Evolutionary conservation across 2,888 invertebrate genomes (phyloP), one percentile per base, ranked within the genome.

Genomic region (Linnaemya tessellans): DNA sequence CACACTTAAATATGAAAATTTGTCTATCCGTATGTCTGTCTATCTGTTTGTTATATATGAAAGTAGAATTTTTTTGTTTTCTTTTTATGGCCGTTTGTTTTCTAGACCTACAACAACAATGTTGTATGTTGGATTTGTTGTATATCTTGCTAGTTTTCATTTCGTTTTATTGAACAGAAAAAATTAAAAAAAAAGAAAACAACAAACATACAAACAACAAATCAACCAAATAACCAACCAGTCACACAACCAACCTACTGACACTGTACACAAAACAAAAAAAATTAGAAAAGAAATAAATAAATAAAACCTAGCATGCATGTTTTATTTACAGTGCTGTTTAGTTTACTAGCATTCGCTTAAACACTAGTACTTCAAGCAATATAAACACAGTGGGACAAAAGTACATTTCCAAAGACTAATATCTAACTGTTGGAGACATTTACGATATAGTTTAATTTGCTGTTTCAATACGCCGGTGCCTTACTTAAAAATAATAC

Each of bases 1-100:
- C 82, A 85, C 85, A 85, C 85, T 82, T 80, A 71, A 43, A 85
- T 77, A 82, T 51, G 62, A 85, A 85, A 85, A 70, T 80, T 82
- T 74, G 56, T 60, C 43, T 64, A 54, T 64, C 7, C 15, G 25
- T 62, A 9, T 41, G 18, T 65, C 58, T 51, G 20, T 30, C 46
- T 15, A 43, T 25, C 54, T 30, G 46, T 77, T 43, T 73, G 79
- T 82, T 79, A 65, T 70, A 51, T 79, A 68, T 64, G 54, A 54
- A 67, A 67, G 13, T 67, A 74, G 74, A 74, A 56, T 54, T 77
- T 65, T n/a, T 30, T 5, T 30, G 30, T 30, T 30, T 77, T 3
- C 3, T 51, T 43, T 46, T 25, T 18, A 22, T 46, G 18, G 13
- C 56, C 64, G 58, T 79, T 68, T 71, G n/a, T 62, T 67, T 73